Evolutionary conservation across 1,140 invertebrate genomes (phyloP).

Genomic region (Eciton burchellii): DNA sequence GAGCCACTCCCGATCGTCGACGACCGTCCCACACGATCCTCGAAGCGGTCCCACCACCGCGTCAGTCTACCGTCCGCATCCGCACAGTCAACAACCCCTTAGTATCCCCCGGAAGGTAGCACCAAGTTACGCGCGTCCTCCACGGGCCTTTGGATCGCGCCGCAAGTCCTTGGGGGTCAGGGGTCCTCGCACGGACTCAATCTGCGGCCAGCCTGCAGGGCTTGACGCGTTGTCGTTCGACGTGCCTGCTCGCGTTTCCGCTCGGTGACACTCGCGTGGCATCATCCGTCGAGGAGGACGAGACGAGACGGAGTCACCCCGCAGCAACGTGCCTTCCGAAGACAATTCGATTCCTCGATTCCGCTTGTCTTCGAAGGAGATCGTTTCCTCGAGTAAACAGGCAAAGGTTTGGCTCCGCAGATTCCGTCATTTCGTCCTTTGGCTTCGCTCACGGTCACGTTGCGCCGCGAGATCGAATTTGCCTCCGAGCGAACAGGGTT

Average conservation of each 20-base stretch:
- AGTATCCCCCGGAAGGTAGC: constrained; percentile 61
- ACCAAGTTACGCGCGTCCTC: constrained; percentile 61
- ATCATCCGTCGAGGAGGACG: constrained; percentile 48
- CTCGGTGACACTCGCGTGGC: constrained; percentile 49
- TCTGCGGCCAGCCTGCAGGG: neutral
- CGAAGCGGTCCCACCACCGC: constrained; percentile 72
- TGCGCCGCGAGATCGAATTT: neutral
- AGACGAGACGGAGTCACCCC: constrained; percentile 39
- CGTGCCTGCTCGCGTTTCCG: constrained; percentile 23
- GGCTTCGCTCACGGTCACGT: neutral
- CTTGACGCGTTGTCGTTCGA: constrained; percentile 2
- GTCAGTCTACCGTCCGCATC: constrained; percentile 80
- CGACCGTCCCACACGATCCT: constrained; percentile 75
- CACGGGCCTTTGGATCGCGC: constrained; percentile 35
- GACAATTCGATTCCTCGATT: neutral
- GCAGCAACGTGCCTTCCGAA: constrained; percentile 31
- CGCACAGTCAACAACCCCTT: constrained; percentile 77
- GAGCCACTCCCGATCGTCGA: constrained; percentile 79
- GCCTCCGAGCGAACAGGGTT: neutral
- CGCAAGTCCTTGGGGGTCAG: constrained; percentile 14
- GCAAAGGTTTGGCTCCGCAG: neutral
- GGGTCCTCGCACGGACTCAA: too few species aligned
- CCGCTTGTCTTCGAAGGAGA: constrained; percentile 31
- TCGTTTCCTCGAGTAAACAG: constrained; percentile 11
- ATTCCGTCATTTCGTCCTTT: constrained; percentile 3